Evolutionary conservation across 2,888 invertebrate genomes (phyloP).

Genomic region (Thyatira batis): DNA sequence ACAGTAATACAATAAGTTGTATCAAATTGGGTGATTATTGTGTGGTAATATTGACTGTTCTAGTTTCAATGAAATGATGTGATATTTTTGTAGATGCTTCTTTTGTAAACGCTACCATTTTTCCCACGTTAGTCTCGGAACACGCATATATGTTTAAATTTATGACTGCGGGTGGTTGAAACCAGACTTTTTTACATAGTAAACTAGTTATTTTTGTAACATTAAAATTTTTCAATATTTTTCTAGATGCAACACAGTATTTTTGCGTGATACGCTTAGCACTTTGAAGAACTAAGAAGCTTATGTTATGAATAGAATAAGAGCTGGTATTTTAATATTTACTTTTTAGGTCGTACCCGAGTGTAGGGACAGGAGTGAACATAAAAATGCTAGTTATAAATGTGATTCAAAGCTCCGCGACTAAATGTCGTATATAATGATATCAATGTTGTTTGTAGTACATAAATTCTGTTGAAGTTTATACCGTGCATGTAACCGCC

Average conservation of each 20-base stretch:
- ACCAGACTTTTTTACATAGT: no score
- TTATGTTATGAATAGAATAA: neutral
- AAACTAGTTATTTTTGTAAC: no score
- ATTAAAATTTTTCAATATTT: no score
- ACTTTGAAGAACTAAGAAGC: neutral
- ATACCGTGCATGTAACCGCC: conserved; percentile 8
- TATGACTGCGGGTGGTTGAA: neutral
- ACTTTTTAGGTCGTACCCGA: neutral
- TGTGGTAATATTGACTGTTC: neutral
- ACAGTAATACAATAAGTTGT: no score
- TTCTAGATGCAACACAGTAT: no score
- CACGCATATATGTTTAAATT: neutral
- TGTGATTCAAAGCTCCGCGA: no score
- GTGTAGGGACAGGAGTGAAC: neutral
- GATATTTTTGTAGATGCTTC: conserved; percentile 30
- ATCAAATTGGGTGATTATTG: neutral
- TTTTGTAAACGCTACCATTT: conserved; percentile 1
- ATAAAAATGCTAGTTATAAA: neutral
- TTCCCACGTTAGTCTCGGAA: neutral
- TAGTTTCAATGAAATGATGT: conserved; percentile 15
- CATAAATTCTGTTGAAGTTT: neutral
- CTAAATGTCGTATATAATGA: conserved; percentile 5
- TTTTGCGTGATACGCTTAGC: no score
- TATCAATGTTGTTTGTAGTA: neutral
- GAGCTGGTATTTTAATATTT: neutral